Evolutionary conservation across 2,113 vertebrate genomes (phyloP), one percentile per base, ranked within the genome.

Genomic region (Chamaetylas fuelleborni): DNA sequence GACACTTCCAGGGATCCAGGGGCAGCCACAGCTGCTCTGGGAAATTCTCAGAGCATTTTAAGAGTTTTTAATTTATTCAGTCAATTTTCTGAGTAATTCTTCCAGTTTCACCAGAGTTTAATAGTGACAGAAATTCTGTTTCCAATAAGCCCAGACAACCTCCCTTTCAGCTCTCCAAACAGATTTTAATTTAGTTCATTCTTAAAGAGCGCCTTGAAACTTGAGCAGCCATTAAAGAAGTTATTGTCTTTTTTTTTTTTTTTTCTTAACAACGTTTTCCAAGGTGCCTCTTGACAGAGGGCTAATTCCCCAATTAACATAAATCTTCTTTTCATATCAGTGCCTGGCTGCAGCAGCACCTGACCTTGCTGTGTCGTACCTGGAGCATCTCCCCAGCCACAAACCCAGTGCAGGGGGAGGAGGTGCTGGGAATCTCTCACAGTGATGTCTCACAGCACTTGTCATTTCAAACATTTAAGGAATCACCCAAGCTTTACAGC

Each of bases 171-270:
- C 65, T 67, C 94, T 90, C 92, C 74, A 90, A 93, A 96, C 6
- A 90, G 69, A 77, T 60, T 47, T 92, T 92, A 86, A 95, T 92
- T 93, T 51, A 94, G 93, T 94, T 96, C 94, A 95, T 92, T 91
- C 92, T 78, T 67, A 67, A 93, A 93, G 64, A 84, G 40, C 1
- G 47, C 77, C 88, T 96, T 94, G 93, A 93, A 96, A 95, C 79
- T 81, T 31, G 72, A 93, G 65, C 86, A 90, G 87, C 84, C 80
- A 83, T 90, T 94, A 90, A 86, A 92, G 76, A 90, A 90, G 48
- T 86, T 83, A 94, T 69, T 90, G 85, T 94, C 65, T 53, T 71
- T 94, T 53, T 67, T 93, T 81, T 67, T 72, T 57, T 71, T 94
- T 78, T 48, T 86, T 72, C 64, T 58, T 62, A 61, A 61, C 74